Conservation (phyloP, 2,888 invertebrate genomes). For the Stenodera caucasica region DNA sequence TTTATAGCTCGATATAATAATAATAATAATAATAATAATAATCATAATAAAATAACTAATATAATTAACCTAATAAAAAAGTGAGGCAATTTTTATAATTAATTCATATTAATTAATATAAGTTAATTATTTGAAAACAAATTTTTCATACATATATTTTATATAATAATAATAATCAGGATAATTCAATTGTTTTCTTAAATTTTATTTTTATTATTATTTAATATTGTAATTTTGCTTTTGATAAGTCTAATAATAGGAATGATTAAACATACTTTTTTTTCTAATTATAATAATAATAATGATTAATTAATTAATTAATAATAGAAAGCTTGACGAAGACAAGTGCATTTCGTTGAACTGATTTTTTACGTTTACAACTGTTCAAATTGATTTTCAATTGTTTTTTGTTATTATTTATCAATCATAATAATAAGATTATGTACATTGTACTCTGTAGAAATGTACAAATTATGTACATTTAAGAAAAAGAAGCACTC, state of each 20-base stretch:
- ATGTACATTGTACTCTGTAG: background rate
- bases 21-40: too few relatives aligned
- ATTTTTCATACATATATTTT: too few relatives aligned
- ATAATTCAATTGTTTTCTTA: too few relatives aligned
- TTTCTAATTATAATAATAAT: background rate
- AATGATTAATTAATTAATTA: background rate
- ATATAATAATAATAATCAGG: too few relatives aligned
- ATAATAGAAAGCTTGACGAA: background rate
- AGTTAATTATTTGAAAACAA: too few relatives aligned
- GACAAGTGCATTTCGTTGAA: constrained; percentile 5
- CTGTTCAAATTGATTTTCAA: background rate
- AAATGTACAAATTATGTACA: background rate
- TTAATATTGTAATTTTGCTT: background rate
- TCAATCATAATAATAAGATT: background rate
- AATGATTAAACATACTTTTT: background rate
- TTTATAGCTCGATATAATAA: too few relatives aligned
- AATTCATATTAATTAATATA: too few relatives aligned
- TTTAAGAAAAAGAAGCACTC: background rate
- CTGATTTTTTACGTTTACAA: background rate
- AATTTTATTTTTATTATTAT: too few relatives aligned
- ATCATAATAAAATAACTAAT: too few relatives aligned
- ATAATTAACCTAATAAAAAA: too few relatives aligned
- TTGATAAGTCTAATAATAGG: constrained; percentile 4
- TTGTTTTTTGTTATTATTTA: background rate
- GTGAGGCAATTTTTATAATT: too few relatives aligned